Percentiles rank a stretch among this genome's conserved stretches.
phyloP scores from a whole-genome alignment of 2,888 invertebrate species.

The Hecatera dysodea region DNA sequence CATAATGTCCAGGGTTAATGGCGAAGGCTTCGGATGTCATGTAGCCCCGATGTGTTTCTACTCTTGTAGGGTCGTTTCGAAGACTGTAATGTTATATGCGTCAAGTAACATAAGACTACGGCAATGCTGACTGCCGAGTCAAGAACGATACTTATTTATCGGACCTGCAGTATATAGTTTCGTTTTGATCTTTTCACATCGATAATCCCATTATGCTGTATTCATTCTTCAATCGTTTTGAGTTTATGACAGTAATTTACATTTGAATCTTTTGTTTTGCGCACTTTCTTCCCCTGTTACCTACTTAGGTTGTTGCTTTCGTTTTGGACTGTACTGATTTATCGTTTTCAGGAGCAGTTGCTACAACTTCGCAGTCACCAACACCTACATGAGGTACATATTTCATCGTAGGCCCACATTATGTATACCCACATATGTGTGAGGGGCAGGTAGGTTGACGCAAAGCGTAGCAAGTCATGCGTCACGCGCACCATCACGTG shows the following conservation, averaged over 20 bases:
- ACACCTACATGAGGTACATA: too few relatives aligned
- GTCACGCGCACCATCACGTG: constrained; percentile 26
- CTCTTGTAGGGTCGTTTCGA: neutral
- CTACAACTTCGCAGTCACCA: neutral
- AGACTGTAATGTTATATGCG: neutral
- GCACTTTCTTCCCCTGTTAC: too few relatives aligned
- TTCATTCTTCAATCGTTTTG: neutral
- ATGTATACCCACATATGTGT: neutral
- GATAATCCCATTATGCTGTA: too few relatives aligned
- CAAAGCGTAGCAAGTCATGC: constrained; percentile 31
- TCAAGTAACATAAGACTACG: too few relatives aligned
- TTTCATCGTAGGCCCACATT: neutral
- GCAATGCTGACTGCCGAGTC: too few relatives aligned
- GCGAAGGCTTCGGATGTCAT: constrained; percentile 5
- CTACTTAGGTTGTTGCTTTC: too few relatives aligned
- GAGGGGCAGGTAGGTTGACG: constrained; percentile 20
- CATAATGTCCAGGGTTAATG: constrained; percentile 42
- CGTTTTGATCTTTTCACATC: too few relatives aligned
- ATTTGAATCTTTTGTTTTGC: too few relatives aligned
- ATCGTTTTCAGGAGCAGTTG: neutral
- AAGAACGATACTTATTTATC: too few relatives aligned
- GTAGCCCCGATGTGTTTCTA: neutral
- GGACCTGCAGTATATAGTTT: too few relatives aligned
- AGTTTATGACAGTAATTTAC: neutral
- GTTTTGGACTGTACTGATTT: neutral